Base-by-base conservation (phyloP, 2,888 invertebrate genomes). In the Protophormia terraenovae region DNA sequence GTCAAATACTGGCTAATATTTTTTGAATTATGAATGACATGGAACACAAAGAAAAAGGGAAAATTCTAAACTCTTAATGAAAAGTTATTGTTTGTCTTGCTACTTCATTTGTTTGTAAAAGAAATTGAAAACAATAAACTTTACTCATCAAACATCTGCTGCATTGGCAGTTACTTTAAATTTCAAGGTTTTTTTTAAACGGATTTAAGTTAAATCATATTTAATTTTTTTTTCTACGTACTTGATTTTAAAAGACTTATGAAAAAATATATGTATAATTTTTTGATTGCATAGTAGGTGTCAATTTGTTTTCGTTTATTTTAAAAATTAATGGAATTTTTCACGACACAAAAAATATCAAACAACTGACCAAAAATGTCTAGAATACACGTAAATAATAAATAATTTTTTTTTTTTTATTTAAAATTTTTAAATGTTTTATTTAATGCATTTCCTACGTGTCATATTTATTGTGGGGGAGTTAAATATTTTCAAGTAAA, bases 171-270 rank as follows among this genome's bases (percentile, higher is more conserved):
- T 47, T 10, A 50, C 47, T 73, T 53, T 19, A 22, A 19, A 72
- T 67, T 60, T 83, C 50, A 73, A 78, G 77, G 72, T 73, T 66
- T 7, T 8, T n/a, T 38, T 41, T n/a, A 10, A 4, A 14, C 45
- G 7, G 27, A 24, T 29, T 29, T n/a, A 16, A 22, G 22, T 19
- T 3, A 64, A 29, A 10, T n/a, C 29, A 16, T 22, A n/a, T 35
- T 32, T 1, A 38, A 32, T 10, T 35, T 10, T 24, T 24, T 53
- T 14, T 45, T 8, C 27, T 66, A n/a, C n/a, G n/a, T n/a, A n/a
- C 22, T 19, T 19, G 8, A 60, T 19, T 35, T 32, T 24, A n/a
- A 41, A 41, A 41, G n/a, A 4, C 41, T 16, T 45, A 45, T 67
- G 10, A 67, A 29, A 29, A 16, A 66, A 7, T 38, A 19, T 50